Conservation (phyloP, 2,113 vertebrate species). For the Prunella fulvescens region DNA sequence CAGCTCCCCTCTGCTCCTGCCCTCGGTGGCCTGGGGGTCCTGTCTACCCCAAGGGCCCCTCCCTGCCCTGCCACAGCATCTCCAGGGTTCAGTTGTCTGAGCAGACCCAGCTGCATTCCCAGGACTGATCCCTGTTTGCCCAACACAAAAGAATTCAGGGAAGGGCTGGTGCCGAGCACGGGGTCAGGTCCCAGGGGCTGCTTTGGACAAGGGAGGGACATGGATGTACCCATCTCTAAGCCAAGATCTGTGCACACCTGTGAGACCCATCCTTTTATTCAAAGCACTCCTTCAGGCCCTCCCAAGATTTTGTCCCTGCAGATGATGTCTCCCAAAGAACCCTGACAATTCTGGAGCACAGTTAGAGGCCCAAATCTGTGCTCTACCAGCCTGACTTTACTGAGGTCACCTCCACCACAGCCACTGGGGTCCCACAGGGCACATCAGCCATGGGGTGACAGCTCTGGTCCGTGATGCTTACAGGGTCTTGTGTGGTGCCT, state of each 20-base stretch:
- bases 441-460: rapidly evolving
- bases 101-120: neutral
- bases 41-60: neutral
- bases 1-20: neutral
- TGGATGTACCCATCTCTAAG: neutral
- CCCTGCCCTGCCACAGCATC: neutral
- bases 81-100: neutral
- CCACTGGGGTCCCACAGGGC: neutral
- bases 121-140: neutral
- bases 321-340: neutral
- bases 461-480: neutral
- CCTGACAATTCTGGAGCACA: neutral
- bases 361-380: neutral
- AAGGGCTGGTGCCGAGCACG: neutral
- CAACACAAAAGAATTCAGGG: neutral
- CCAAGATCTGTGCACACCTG: neutral
- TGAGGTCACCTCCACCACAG: neutral
- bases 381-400: neutral
- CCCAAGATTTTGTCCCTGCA: neutral
- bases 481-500: neutral
- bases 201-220: neutral
- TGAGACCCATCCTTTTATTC: neutral
- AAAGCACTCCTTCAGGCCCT: neutral
- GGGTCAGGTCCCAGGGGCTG: neutral
- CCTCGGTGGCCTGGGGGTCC: neutral